Conservation (phyloP, 2,113 vertebrate species). For the Myrmophylax atrothorax region DNA sequence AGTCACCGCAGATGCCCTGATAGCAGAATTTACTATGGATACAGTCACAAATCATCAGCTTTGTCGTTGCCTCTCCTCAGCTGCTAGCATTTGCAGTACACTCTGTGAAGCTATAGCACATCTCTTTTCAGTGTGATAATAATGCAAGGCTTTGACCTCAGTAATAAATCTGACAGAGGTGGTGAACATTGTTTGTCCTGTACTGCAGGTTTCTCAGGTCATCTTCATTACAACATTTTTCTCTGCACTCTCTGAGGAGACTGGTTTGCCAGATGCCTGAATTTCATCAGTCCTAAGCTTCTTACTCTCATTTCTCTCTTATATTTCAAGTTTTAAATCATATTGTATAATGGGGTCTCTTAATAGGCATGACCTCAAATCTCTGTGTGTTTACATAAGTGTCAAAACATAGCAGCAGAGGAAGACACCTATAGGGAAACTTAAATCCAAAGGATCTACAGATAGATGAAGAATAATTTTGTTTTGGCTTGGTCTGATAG, state of each 20-base stretch:
- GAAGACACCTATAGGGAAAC: background rate
- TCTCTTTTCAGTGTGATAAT: background rate
- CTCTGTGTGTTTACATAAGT: background rate
- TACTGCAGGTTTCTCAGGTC: background rate
- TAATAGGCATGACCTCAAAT: background rate
- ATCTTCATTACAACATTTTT: background rate
- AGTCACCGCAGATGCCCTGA: background rate
- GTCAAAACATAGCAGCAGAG: background rate
- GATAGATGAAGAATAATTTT: background rate
- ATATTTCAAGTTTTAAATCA: conserved; percentile 17
- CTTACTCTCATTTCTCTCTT: conserved; percentile 7
- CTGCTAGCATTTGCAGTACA: background rate
- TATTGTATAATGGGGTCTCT: conserved; percentile 2
- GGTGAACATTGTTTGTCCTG: background rate
- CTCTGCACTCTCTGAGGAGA: background rate
- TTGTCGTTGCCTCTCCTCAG: background rate
- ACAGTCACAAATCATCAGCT: background rate
- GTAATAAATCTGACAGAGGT: background rate
- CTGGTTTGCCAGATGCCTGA: conserved; percentile 12
- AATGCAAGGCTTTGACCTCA: background rate
- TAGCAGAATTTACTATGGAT: background rate
- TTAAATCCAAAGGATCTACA: background rate
- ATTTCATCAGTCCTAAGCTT: conserved; percentile 16
- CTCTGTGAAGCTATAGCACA: background rate
- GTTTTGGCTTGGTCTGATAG: background rate